Evolutionary conservation across 2,113 vertebrate species (phyloP).

Genomic region (Phaetusa simplex): DNA sequence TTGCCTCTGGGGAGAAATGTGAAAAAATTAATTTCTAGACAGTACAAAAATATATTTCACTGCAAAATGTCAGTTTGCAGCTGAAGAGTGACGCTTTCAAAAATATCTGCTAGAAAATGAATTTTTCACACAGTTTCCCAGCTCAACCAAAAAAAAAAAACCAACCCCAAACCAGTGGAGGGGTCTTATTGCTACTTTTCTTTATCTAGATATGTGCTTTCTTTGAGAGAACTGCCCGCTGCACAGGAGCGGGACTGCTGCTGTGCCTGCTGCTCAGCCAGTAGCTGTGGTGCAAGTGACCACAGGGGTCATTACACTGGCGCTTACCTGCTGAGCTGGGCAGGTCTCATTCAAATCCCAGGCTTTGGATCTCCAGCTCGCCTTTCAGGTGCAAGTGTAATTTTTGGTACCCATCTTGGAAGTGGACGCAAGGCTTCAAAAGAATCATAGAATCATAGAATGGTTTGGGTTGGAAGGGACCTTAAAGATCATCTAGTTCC

Average conservation of each 20-base stretch:
- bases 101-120: slow-evolving; percentile 17
- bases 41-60: slow-evolving; percentile 2
- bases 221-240: not conserved
- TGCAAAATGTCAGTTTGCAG: slow-evolving; percentile 9
- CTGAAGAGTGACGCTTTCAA: not conserved
- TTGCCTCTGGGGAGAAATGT: slow-evolving; percentile 6
- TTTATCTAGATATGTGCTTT: not conserved
- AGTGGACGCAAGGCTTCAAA: not conserved
- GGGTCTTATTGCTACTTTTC: not conserved
- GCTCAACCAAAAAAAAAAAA: not conserved
- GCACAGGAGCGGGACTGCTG: not conserved
- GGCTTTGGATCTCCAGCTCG: not conserved
- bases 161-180: not conserved
- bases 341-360: not conserved
- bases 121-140: not conserved
- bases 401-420: not conserved
- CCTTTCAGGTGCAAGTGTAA: not conserved
- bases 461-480: not conserved
- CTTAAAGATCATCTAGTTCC: not conserved
- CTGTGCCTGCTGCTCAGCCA: not conserved
- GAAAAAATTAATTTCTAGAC: slow-evolving; percentile 21
- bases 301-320: not conserved
- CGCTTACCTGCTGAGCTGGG: not conserved
- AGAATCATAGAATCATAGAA: not conserved
- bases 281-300: not conserved